Base-by-base conservation (phyloP, 2,797 vertebrate species). In the Poeciliopsis gracilis region DNA sequence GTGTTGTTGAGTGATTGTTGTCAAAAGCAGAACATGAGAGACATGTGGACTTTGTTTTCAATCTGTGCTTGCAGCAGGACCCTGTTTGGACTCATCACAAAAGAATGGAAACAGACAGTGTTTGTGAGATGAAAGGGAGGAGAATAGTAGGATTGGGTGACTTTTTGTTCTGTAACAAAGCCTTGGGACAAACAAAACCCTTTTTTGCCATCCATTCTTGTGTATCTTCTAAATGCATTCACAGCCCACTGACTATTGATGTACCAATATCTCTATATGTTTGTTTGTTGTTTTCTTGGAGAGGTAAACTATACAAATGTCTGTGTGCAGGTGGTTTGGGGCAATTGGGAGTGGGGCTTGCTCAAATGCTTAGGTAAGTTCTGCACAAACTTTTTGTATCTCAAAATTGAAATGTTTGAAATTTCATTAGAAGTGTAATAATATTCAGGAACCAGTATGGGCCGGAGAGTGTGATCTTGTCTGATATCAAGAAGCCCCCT, bases 401-500 rank as follows among this genome's bases (percentile, higher is more conserved):
- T 76, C 15, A 2, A 61, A 72, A 2, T 46, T 69, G 63, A 57
- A 75, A 49, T 59, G 28, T 75, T 41, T 70, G 9, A 84, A 87
- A 57, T 53, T 6, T 70, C 36, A 55, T 36, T 0, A 0, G 76
- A 3, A 83, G 30, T 88, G 1, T 76, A 33, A 85, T 73, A 1
- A 73, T 80, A 33, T 85, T 47, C 57, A 96, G 95, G 88, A 90
- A 95, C 82, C 93, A 94, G 79, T 96, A 93, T 4, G 96, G 95
- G 72, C 90, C 61, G 57, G 94, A 96, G 51, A 96, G 95, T 28
- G 90, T 96, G 11, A 96, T 96, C 89, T 91, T 96, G 77, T 95
- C 95, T 11, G 95, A 96, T 88, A 96, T 96, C 77, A 95, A 95
- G 94, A 96, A 95, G 87, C 95, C 95, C 77, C 87, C 94, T 0